These are phyloP conservation scores for Percopsis transmontana DNA, from an alignment of 2,113 vertebrate genomes.

Conservation along the genomic window DNA sequence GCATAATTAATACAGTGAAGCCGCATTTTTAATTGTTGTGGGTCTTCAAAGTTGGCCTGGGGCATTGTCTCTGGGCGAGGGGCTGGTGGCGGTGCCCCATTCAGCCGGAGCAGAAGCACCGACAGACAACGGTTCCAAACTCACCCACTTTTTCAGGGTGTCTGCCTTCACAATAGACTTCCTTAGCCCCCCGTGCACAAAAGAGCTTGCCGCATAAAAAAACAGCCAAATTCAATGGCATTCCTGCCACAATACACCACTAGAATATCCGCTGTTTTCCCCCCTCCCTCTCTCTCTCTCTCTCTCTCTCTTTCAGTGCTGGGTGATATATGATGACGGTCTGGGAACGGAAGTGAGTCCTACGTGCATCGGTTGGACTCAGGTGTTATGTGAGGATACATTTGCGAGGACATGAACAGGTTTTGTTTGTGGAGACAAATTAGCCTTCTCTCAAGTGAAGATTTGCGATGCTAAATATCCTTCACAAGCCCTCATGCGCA, in stretches of 20 bases:
- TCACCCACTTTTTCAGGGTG: constrained; percentile 77
- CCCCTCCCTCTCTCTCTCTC: constrained; percentile 22
- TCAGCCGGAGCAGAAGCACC: constrained; percentile 69
- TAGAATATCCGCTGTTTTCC: constrained; percentile 58
- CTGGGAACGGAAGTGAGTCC: too few species aligned
- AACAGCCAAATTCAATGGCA: constrained; percentile 78
- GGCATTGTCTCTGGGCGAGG: constrained; percentile 68
- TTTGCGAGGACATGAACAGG: too few species aligned
- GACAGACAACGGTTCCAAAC: constrained; percentile 72
- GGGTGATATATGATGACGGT: too few species aligned
- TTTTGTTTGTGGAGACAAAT: too few species aligned
- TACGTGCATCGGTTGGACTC: too few species aligned
- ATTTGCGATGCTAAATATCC: too few species aligned
- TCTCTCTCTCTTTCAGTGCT: neutral
- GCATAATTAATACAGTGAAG: constrained; percentile 71
- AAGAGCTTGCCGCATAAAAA: constrained; percentile 70
- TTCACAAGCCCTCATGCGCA: too few species aligned
- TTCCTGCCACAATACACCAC: constrained; percentile 74
- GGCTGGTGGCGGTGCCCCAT: constrained; percentile 71
- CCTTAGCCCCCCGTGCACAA: constrained; percentile 71
- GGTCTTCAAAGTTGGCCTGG: constrained; percentile 72
- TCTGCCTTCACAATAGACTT: constrained; percentile 79
- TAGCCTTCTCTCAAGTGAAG: too few species aligned
- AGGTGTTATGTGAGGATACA: too few species aligned
- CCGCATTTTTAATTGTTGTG: constrained; percentile 72